These are phyloP conservation scores for Eretmochelys imbricata DNA, from an alignment of 2,113 vertebrate genomes.

Conservation along the genomic window DNA sequence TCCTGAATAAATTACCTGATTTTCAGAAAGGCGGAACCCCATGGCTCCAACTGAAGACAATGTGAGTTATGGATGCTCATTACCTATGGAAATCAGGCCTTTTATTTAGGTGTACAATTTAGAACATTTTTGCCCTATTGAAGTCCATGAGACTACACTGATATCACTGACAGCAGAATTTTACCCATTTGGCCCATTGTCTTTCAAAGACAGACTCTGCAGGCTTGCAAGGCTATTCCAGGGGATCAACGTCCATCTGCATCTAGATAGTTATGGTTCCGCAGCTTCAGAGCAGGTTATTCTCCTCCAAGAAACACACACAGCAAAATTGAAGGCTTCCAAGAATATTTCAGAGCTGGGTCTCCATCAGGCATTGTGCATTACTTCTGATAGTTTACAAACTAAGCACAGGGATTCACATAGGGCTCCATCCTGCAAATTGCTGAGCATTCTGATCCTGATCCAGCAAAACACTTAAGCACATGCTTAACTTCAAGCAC, in stretches of 20 bases:
- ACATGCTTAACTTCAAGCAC: constrained; percentile 20
- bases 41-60: not conserved
- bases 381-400: not conserved
- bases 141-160: not conserved
- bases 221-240: not conserved
- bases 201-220: not conserved
- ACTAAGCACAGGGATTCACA: accelerated
- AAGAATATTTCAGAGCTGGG: not conserved
- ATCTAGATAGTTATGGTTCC: not conserved
- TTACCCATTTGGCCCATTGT: not conserved
- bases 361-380: not conserved
- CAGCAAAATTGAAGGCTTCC: not conserved
- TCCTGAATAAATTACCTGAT: not conserved
- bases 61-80: not conserved
- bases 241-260: not conserved
- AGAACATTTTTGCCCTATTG: not conserved
- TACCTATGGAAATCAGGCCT: not conserved
- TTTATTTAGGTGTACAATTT: not conserved
- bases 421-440: not conserved
- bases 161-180: not conserved
- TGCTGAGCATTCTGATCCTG: constrained; percentile 4
- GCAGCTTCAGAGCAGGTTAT: not conserved
- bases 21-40: not conserved
- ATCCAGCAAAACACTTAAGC: constrained; percentile 43
- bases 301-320: not conserved